Conservation (phyloP, 2,113 vertebrate species). For the Dasyurus viverrinus region DNA sequence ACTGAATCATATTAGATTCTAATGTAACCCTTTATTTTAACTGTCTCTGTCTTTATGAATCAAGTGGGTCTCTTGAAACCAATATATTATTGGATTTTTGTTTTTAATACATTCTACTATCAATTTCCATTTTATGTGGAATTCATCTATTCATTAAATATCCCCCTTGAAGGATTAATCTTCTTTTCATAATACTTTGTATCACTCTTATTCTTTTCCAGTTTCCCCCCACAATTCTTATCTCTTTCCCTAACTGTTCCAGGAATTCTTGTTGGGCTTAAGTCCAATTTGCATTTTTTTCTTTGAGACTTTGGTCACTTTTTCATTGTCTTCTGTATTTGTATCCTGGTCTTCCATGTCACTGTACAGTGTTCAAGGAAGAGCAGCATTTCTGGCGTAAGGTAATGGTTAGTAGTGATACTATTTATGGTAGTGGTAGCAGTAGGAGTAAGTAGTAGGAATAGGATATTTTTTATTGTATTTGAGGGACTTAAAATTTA, state of each 20-base stretch:
- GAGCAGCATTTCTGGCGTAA: too few species aligned
- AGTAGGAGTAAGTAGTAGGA: too few species aligned
- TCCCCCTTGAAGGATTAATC: too few species aligned
- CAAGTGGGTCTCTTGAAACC: background rate
- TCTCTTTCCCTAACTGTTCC: background rate
- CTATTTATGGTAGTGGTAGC: background rate
- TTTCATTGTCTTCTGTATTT: background rate
- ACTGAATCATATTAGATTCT: background rate
- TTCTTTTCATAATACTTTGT: background rate
- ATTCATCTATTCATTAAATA: background rate
- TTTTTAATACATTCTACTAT: background rate
- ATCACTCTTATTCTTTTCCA: background rate
- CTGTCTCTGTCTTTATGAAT: background rate
- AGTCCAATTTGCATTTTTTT: background rate
- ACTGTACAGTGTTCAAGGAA: too few species aligned
- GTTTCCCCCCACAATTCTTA: background rate
- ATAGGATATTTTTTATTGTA: too few species aligned
- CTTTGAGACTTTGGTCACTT: background rate
- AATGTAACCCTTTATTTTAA: background rate
- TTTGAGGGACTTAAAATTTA: background rate
- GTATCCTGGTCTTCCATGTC: background rate
- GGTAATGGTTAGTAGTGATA: background rate
- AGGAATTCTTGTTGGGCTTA: background rate
- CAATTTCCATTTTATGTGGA: background rate
- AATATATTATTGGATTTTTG: background rate